A percentile compares a stretch with the other conserved stretches of the same genome.
These are phyloP conservation scores for Hydropsyche betteni DNA, from an alignment of 2,888 invertebrate species.

Conservation along the genomic window DNA sequence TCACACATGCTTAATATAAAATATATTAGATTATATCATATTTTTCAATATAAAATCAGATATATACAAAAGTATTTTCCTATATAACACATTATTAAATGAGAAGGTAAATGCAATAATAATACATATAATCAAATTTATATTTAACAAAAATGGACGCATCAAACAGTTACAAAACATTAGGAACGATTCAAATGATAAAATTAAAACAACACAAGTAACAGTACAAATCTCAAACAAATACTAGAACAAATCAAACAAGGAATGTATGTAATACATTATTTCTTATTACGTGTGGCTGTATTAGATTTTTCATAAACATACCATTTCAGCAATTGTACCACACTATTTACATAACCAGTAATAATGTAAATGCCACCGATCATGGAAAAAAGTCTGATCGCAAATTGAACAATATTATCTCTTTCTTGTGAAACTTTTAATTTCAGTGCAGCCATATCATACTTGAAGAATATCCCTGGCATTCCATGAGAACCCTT, in stretches of 20 bases:
- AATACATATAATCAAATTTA: neutral
- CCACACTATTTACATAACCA: slow-evolving; percentile 64
- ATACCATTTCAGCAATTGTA: slow-evolving; percentile 55
- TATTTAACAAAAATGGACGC: neutral
- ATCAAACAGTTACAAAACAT: neutral
- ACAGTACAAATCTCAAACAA: neutral
- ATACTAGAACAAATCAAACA: neutral
- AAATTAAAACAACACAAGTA: neutral
- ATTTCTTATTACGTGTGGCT: neutral
- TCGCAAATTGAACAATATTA: slow-evolving; percentile 79
- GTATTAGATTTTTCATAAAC: neutral
- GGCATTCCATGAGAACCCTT: slow-evolving; percentile 91
- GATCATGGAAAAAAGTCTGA: slow-evolving; percentile 89
- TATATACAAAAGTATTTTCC: neutral
- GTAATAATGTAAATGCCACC: slow-evolving; percentile 93
- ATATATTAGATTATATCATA: neutral
- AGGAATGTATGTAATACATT: neutral
- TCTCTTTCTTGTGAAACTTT: slow-evolving; percentile 83
- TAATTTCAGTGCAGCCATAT: slow-evolving; percentile 89
- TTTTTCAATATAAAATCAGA: neutral
- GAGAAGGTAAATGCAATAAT: neutral
- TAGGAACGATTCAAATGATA: neutral
- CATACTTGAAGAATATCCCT: slow-evolving; percentile 95
- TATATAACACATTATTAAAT: neutral
- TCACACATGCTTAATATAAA: neutral